Evolutionary conservation across 2,888 invertebrate genomes (phyloP).

Genomic region (Plebejus anna): DNA sequence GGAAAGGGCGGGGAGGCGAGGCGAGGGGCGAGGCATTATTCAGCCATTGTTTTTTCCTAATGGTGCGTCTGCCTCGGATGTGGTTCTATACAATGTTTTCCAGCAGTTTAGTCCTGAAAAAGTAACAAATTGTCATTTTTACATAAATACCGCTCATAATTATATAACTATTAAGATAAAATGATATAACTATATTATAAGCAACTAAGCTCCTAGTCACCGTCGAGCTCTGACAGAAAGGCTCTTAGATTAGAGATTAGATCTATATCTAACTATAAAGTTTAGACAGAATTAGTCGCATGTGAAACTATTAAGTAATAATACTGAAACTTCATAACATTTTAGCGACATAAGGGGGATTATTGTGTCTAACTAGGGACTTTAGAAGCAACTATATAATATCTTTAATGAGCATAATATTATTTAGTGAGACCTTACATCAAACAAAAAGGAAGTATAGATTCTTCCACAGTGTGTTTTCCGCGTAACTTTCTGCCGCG

Average conservation of each 20-base stretch:
- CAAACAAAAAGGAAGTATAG: too few relatives aligned
- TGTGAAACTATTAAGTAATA: not conserved
- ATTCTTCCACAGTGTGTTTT: too few relatives aligned
- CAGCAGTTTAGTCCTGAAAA: too few relatives aligned
- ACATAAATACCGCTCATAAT: too few relatives aligned
- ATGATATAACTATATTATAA: too few relatives aligned
- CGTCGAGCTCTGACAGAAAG: not conserved
- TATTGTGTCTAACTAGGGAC: not conserved
- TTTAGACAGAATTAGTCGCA: not conserved
- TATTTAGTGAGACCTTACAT: not conserved
- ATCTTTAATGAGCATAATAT: not conserved
- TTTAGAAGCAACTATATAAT: not conserved
- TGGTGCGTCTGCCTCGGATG: conserved; percentile 16
- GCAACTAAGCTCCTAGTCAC: not conserved
- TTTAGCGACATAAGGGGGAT: not conserved
- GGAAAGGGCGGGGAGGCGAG: not conserved
- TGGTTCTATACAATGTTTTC: not conserved
- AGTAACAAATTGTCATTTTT: too few relatives aligned
- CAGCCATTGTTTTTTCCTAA: conserved; percentile 23
- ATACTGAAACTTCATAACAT: not conserved
- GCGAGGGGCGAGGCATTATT: not conserved
- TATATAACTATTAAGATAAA: too few relatives aligned
- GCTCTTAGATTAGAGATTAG: too few relatives aligned
- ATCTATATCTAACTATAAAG: too few relatives aligned
- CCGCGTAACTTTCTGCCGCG: too few relatives aligned